Base-by-base conservation (phyloP, 1,140 invertebrate species). In the Colletes gigas region DNA sequence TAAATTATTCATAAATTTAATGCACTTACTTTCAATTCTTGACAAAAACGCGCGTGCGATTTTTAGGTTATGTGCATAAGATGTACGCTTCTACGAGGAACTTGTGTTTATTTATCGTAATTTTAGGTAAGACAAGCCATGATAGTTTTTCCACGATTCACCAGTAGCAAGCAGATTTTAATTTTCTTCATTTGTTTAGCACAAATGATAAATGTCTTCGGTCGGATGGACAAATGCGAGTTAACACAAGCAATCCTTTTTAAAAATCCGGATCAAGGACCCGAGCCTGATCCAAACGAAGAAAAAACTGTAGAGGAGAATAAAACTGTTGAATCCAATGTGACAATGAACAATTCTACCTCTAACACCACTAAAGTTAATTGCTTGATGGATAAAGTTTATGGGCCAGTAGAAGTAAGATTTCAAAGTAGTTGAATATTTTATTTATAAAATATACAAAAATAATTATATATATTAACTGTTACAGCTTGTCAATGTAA, bases 401-500 rank as follows among this genome's bases (percentile, higher is more conserved):
- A 91, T 83, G 92, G 91, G 50, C 86, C 90, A 65, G 93, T 93
- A 63, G 92, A 93, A 85, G 93, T 93, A 87, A 50, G 57, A 50
- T 41, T 6, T 39, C 17, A 21, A 55, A 57, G 2, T 57, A 47
- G 21, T 67, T 19, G 7, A 68, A 0, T 10, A 50, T 59, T 14
- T 21, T 12, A 15, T 30, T 14, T 17, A 10, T 47, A 0, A 66
- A 19, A 0, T 30, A 12, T 19, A 54, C 12, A 15, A 30, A 7
- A 59, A 19, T 41, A 6, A 65, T 68, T 19, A 19, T 10, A 68
- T 5, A 57, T 17, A n/a, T 47, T 44, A 19, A 74, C 62, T 65
- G 17, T 84, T 89, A 21, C 75, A 94, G 94, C 83, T 94, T 93
- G 95, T 93, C 5, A 95, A 95, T 90, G 92, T 94, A 15, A 95